Conservation (phyloP, 2,888 invertebrate genomes). For the Dione juno region DNA sequence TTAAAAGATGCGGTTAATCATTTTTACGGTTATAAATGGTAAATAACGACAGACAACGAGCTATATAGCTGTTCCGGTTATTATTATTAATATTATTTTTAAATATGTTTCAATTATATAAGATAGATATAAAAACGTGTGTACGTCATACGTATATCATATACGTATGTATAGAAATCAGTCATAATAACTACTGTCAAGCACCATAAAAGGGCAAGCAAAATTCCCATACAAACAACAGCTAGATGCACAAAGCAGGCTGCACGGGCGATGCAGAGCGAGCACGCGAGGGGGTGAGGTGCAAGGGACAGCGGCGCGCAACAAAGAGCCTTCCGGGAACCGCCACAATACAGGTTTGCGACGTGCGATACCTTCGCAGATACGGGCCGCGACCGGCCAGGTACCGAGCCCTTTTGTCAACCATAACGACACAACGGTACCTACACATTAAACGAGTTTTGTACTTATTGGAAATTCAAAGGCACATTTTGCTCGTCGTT, state of each 20-base stretch:
- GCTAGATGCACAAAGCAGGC: constrained; percentile 42
- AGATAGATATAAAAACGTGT: too few relatives aligned
- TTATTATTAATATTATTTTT: not conserved
- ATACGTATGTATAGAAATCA: constrained; percentile 10
- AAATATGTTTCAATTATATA: not conserved
- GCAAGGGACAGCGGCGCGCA: constrained; percentile 62
- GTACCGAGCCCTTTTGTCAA: constrained; percentile 71
- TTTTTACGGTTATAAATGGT: not conserved
- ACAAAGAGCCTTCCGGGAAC: constrained; percentile 82
- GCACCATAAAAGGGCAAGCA: constrained; percentile 49
- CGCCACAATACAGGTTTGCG: constrained; percentile 82
- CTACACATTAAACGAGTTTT: constrained; percentile 44
- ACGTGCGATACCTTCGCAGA: constrained; percentile 83
- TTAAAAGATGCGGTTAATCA: not conserved
- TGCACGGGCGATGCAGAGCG: constrained; percentile 40
- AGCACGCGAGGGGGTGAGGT: constrained; percentile 51
- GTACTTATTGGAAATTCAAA: constrained; percentile 43
- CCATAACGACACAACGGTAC: constrained; percentile 64
- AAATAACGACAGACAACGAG: not conserved
- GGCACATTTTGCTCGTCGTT: constrained; percentile 33
- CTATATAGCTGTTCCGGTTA: not conserved
- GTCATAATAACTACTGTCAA: constrained; percentile 23
- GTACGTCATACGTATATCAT: too few relatives aligned
- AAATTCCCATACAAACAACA: constrained; percentile 51
- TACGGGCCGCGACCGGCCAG: constrained; percentile 70